These are phyloP conservation scores for Apeltes quadracus DNA, from an alignment of 2,113 vertebrate species.

Conservation along the genomic window DNA sequence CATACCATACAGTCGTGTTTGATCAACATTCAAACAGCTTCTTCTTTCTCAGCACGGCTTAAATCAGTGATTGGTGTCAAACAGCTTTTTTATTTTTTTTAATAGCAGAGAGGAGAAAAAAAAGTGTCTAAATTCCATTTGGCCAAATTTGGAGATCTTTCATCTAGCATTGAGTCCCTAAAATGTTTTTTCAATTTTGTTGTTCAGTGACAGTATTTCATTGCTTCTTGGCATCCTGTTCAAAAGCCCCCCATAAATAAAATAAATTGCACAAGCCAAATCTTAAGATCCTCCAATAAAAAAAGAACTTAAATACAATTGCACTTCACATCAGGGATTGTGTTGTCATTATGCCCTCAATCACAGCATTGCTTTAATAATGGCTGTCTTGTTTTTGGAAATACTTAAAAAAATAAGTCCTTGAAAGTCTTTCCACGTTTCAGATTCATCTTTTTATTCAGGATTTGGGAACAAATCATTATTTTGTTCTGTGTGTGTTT, in stretches of 20 bases:
- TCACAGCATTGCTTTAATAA: slow-evolving; percentile 38
- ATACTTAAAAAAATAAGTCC: slow-evolving; percentile 10
- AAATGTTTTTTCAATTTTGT: slow-evolving; percentile 55
- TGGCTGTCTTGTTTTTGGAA: slow-evolving; percentile 26
- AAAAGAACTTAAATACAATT: slow-evolving; percentile 31
- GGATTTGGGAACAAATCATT: slow-evolving; percentile 29
- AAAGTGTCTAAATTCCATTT: slow-evolving; percentile 54
- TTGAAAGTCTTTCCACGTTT: slow-evolving; percentile 32
- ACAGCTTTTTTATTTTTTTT: slow-evolving; percentile 23
- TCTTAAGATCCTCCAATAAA: slow-evolving; percentile 30
- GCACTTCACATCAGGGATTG: slow-evolving; percentile 44
- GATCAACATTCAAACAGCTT: slow-evolving; percentile 74
- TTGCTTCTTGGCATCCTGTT: slow-evolving; percentile 47
- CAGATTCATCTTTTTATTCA: slow-evolving; percentile 8
- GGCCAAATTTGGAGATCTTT: slow-evolving; percentile 55
- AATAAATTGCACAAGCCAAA: slow-evolving; percentile 48
- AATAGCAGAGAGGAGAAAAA: slow-evolving; percentile 30
- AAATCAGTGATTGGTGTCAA: slow-evolving; percentile 68
- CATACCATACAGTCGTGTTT: slow-evolving; percentile 62
- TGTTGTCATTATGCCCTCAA: slow-evolving; percentile 49
- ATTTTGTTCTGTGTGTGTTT: slow-evolving; percentile 44
- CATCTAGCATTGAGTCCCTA: slow-evolving; percentile 39
- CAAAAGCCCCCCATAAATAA: slow-evolving; percentile 40
- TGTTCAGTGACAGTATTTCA: slow-evolving; percentile 39
- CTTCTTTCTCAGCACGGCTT: slow-evolving; percentile 52